Percentiles rank a stretch among this genome's conserved stretches.
phyloP scores from a whole-genome alignment of 2,797 vertebrate genomes.

The Notoglanidium macrostoma region DNA sequence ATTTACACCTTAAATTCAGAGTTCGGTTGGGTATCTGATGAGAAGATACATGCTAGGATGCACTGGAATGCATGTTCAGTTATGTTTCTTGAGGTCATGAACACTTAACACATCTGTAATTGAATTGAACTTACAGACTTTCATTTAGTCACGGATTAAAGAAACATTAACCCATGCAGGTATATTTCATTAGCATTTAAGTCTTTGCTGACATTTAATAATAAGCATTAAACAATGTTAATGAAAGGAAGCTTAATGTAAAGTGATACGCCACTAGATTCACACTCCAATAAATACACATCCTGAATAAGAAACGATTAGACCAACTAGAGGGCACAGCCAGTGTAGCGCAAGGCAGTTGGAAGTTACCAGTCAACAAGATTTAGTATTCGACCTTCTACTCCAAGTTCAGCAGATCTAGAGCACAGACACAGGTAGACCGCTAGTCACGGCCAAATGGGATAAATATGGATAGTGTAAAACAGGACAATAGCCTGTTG shows the following conservation, averaged over 20 bases:
- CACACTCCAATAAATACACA: neutral
- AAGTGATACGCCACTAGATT: neutral
- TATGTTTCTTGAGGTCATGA: neutral
- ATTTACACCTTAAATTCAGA: neutral
- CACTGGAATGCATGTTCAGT: neutral
- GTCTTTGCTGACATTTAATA: neutral
- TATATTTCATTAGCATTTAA: neutral
- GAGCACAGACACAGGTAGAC: neutral
- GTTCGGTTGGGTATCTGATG: neutral
- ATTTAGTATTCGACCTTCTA: conserved; percentile 4
- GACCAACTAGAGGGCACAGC: neutral
- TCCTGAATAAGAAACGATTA: neutral
- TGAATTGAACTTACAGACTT: neutral
- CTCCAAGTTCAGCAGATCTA: neutral
- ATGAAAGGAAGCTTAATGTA: neutral
- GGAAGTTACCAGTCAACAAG: neutral
- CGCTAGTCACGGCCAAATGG: conserved; percentile 16
- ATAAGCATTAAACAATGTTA: neutral
- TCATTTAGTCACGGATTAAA: neutral
- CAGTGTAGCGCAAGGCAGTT: neutral
- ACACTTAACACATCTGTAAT: neutral
- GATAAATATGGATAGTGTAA: conserved; percentile 44
- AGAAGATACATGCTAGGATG: neutral
- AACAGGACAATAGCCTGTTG: conserved; percentile 12
- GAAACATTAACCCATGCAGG: neutral